phyloP scores from a whole-genome alignment of 2,113 vertebrate species.

The Melozone crissalis region DNA sequence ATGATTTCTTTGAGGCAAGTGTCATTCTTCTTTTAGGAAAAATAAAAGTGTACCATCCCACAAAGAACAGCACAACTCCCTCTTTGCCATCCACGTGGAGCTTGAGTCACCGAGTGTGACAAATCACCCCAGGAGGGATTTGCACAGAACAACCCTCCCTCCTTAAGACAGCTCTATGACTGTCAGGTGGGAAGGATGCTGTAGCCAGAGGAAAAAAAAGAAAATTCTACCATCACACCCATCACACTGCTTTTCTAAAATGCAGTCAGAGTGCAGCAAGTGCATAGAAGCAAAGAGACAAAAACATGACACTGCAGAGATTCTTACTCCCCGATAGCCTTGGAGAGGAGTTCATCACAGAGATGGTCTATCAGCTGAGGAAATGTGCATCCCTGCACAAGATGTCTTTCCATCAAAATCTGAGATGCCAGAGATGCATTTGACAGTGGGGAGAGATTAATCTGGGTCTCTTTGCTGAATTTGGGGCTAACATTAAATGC shows the following conservation, averaged over 20 bases:
- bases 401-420: not conserved
- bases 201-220: not conserved
- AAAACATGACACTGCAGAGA: not conserved
- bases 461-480: not conserved
- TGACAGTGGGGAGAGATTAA: not conserved
- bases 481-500: not conserved
- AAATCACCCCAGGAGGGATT: not conserved
- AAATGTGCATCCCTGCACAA: fast-evolving
- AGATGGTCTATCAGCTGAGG: not conserved
- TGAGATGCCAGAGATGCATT: not conserved
- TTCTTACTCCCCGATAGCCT: not conserved
- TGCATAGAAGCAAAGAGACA: not conserved
- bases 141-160: not conserved
- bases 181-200: not conserved
- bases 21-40: not conserved
- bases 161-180: not conserved
- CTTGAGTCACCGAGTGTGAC: fast-evolving
- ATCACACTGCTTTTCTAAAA: not conserved
- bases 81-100: fast-evolving
- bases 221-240: not conserved
- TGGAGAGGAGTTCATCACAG: not conserved
- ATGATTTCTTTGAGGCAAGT: not conserved
- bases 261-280: not conserved
- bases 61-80: not conserved
- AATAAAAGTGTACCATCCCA: not conserved